Evolutionary conservation across 1,140 invertebrate species (phyloP).

Genomic region (Sipha flava): DNA sequence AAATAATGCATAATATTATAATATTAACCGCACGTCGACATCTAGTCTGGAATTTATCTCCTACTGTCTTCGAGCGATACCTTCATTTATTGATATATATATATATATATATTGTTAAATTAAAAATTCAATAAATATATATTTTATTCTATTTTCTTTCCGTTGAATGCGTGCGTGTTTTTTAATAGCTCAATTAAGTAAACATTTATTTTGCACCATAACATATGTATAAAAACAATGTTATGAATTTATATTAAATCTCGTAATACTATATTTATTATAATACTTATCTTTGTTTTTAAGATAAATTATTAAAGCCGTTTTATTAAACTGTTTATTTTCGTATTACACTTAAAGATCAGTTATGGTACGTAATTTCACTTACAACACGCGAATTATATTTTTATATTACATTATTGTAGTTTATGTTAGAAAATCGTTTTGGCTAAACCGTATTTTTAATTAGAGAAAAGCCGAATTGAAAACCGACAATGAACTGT

Average conservation of each 20-base stretch:
- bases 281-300: background rate
- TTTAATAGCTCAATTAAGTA: background rate
- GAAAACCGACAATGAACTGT: background rate
- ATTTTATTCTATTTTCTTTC: background rate
- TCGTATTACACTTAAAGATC: background rate
- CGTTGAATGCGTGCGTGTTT: background rate
- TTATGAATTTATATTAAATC: too few relatives aligned
- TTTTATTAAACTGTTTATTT: conserved; percentile 1
- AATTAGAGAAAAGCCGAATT: conserved; percentile 29
- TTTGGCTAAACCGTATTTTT: conserved; percentile 11
- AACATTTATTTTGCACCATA: background rate
- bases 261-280: background rate
- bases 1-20: too few relatives aligned
- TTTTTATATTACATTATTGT: conserved; percentile 6
- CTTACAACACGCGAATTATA: conserved; percentile 20
- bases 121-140: background rate
- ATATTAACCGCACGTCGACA: background rate
- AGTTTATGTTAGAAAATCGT: conserved; percentile 6
- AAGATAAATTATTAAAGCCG: background rate
- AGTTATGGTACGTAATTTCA: conserved; percentile 5
- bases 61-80: background rate
- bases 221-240: too few relatives aligned
- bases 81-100: background rate
- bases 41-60: background rate
- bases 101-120: too few relatives aligned